A percentile compares a stretch with the other conserved stretches of the same genome.
phyloP scores from a whole-genome alignment of 1,140 invertebrate genomes.

The Drosophila takahashii region DNA sequence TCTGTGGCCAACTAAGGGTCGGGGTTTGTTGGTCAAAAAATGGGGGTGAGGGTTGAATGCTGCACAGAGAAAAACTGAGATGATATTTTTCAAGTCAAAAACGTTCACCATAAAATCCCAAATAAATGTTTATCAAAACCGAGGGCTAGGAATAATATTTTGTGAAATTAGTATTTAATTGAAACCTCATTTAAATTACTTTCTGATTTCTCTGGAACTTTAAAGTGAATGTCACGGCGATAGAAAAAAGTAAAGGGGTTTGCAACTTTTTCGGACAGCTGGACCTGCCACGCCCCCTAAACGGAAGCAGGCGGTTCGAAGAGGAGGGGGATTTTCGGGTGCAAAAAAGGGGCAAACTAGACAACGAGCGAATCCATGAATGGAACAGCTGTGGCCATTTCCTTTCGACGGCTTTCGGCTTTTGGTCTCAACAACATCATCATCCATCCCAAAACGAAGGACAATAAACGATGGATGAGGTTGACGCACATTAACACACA shows the following conservation, averaged over 20 bases:
- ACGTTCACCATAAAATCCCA: too few species aligned
- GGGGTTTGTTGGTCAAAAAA: not conserved
- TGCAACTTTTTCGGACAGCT: constrained; percentile 32
- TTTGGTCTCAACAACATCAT: constrained; percentile 36
- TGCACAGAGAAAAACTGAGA: not conserved
- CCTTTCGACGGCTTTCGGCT: constrained; percentile 59
- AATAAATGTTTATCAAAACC: too few species aligned
- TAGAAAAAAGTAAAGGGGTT: constrained; percentile 1
- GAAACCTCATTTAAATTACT: constrained; percentile 39
- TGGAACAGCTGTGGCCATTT: constrained; percentile 80
- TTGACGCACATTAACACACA: constrained; percentile 82
- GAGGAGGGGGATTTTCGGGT: not conserved
- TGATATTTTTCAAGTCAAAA: not conserved
- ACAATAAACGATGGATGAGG: constrained; percentile 20
- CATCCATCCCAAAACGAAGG: not conserved
- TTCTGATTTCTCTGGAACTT: constrained; percentile 64
- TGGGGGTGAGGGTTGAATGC: not conserved
- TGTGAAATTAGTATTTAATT: too few species aligned
- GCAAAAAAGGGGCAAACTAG: constrained; percentile 40
- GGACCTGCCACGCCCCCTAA: constrained; percentile 47
- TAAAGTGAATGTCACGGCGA: constrained; percentile 69
- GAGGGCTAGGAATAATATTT: too few species aligned
- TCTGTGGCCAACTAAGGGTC: constrained; percentile 24
- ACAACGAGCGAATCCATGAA: constrained; percentile 61
- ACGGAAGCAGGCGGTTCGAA: constrained; percentile 6